Evolutionary conservation across 2,888 invertebrate genomes (phyloP).

Genomic region (Agriopis aurantiaria): DNA sequence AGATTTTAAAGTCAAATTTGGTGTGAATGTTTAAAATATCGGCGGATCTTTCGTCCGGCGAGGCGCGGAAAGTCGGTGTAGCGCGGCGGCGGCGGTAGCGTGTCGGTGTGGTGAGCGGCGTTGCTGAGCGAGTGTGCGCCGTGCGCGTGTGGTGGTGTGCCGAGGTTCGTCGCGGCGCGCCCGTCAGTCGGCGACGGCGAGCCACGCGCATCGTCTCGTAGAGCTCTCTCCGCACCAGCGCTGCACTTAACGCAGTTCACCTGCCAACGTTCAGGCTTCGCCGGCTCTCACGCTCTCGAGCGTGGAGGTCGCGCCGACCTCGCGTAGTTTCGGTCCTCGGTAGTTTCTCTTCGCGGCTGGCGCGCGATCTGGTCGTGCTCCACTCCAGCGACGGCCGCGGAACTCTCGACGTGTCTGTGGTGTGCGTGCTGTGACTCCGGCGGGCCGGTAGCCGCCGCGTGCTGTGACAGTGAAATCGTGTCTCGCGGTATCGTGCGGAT

Average conservation of each 20-base stretch:
- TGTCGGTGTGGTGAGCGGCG: slow-evolving; percentile 62
- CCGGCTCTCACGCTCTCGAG: slow-evolving; percentile 81
- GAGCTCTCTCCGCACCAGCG: slow-evolving; percentile 65
- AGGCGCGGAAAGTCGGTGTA: slow-evolving; percentile 60
- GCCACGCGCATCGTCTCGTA: slow-evolving; percentile 83
- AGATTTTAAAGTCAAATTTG: slow-evolving; percentile 84
- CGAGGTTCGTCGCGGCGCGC: slow-evolving; percentile 79
- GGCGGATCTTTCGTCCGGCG: slow-evolving; percentile 64
- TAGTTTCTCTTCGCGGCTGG: slow-evolving; percentile 63
- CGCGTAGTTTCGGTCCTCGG: slow-evolving; percentile 68
- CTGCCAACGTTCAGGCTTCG: slow-evolving; percentile 75
- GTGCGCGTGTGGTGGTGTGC: slow-evolving; percentile 78
- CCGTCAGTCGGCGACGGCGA: slow-evolving; percentile 85
- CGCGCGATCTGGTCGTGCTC: slow-evolving; percentile 52
- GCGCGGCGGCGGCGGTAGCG: slow-evolving; percentile 47
- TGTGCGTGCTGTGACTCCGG: slow-evolving; percentile 75
- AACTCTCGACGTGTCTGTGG: slow-evolving; percentile 62
- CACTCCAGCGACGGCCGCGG: slow-evolving; percentile 68
- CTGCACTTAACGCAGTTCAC: slow-evolving; percentile 72
- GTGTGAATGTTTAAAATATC: slow-evolving; percentile 81
- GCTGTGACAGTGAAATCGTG: slow-evolving; percentile 86
- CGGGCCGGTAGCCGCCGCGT: slow-evolving; percentile 73
- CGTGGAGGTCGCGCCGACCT: slow-evolving; percentile 78
- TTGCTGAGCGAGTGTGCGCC: slow-evolving; percentile 68
- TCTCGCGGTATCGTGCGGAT: slow-evolving; percentile 81